Base-by-base conservation (phyloP, 1,140 invertebrate genomes). In the Diorhabda elongata region DNA sequence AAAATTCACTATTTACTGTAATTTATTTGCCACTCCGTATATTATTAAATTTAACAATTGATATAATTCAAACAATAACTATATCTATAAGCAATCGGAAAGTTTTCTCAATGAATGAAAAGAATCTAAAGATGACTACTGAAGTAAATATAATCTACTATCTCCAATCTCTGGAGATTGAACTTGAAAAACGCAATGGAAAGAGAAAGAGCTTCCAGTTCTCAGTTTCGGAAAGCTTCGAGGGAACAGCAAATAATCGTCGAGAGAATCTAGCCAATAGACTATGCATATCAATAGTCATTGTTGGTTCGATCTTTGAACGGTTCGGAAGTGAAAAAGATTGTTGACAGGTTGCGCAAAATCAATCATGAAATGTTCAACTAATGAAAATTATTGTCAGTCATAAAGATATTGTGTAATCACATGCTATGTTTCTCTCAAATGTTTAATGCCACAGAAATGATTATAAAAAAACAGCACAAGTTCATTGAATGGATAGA, bases 241-340 rank as follows among this genome's bases (percentile, higher is more conserved):
- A 52, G 47, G 47, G 47, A 52, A 52, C 47, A 8, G 47, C 47
- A 52, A 52, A 52, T 52, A 52, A 52, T 52, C 47, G 47, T 52
- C 47, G n/a, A 52, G 47, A 52, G 47, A 52, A 52, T 52, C 47
- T 52, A 52, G 47, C 6, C 47, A 52, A 52, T 52, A 52, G 47
- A 52, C 47, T 52, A 52, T 52, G 47, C 47, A 52, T 52, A 52
- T 52, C 47, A 52, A 52, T 52, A 52, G 47, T 52, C 47, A 52
- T 52, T 52, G 47, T 52, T 52, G n/a, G 47, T 52, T 52, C 47
- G 47, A 52, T 52, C 47, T 52, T n/a, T 52, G n/a, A 8, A 52
- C 47, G 47, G 47, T 52, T 52, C 47, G 6, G 47, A 6, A 52
- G 26, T 26, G 26, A 26, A 26, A 26, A 26, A 26, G 26, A 26